Percentiles rank a stretch among this genome's conserved stretches.
Evolutionary conservation across 2,113 vertebrate species (phyloP).

Genomic region (Pomatostomus ruficeps): DNA sequence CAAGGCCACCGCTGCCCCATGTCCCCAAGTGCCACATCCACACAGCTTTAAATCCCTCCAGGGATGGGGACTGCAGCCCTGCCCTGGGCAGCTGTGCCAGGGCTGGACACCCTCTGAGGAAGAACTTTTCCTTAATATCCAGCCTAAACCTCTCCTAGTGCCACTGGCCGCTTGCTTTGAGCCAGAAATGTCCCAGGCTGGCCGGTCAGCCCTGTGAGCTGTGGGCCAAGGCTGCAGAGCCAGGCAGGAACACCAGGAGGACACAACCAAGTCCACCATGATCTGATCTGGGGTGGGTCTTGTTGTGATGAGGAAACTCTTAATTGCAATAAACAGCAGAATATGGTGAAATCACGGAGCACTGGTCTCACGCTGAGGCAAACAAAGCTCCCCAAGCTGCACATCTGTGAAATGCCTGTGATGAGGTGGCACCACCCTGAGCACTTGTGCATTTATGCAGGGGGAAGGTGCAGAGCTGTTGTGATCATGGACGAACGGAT

Average conservation of each 20-base stretch:
- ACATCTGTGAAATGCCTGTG: not conserved
- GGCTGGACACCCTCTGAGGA: not conserved
- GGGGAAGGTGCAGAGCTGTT: not conserved
- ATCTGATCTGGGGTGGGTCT: not conserved
- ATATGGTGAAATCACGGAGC: not conserved
- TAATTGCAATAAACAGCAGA: not conserved
- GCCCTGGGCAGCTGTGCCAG: not conserved
- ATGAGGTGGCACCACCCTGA: not conserved
- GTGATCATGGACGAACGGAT: not conserved
- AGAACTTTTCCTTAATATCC: not conserved
- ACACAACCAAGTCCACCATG: not conserved
- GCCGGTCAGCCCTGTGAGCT: no score
- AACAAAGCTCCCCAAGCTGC: constrained; percentile 2
- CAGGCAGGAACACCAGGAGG: not conserved
- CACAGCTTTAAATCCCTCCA: not conserved
- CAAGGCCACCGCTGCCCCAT: not conserved
- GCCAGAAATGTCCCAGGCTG: not conserved
- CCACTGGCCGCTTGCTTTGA: not conserved
- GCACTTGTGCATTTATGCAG: constrained; percentile 43
- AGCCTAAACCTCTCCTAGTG: not conserved
- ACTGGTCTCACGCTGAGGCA: not conserved
- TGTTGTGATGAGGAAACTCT: not conserved
- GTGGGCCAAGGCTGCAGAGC: not conserved
- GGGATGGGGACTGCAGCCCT: not conserved
- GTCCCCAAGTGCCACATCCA: not conserved